phyloP scores from a whole-genome alignment of 2,113 vertebrate genomes.

The Petrocephalus zakoni region DNA sequence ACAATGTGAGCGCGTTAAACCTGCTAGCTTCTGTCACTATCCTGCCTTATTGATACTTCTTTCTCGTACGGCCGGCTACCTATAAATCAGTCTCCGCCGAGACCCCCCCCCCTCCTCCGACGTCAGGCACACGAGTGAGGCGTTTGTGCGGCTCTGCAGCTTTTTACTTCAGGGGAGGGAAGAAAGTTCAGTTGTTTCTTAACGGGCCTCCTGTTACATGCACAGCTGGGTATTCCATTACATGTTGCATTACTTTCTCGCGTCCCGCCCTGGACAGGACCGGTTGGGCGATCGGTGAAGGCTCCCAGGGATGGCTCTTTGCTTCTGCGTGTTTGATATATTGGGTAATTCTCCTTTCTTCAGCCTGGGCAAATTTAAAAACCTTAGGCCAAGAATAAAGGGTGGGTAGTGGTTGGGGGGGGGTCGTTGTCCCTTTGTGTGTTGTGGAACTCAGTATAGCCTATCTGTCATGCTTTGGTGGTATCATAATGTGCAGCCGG shows the following conservation, averaged over 20 bases:
- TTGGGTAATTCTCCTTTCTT: neutral
- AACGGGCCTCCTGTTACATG: neutral
- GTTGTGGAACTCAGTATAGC: neutral
- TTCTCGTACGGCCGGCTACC: neutral
- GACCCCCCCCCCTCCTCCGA: neutral
- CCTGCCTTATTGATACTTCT: neutral
- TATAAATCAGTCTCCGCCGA: neutral
- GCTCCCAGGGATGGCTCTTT: neutral
- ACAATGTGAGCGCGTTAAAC: slow-evolving; percentile 15
- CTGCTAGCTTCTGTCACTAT: neutral
- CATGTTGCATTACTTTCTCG: neutral
- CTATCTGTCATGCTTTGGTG: slow-evolving; percentile 21
- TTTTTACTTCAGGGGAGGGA: neutral
- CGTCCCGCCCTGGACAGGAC: neutral
- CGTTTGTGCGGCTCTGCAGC: neutral
- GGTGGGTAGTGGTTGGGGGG: neutral
- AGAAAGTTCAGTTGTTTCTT: neutral
- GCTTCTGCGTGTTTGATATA: slow-evolving; percentile 10
- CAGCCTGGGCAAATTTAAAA: slow-evolving; percentile 9
- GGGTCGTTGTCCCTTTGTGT: neutral
- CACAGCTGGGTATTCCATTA: neutral
- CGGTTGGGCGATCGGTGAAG: neutral
- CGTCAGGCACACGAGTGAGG: neutral
- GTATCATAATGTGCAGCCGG: slow-evolving; percentile 7
- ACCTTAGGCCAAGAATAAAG: neutral